A percentile compares a stretch with the other conserved stretches of the same genome.
Evolutionary conservation across 2,797 vertebrate species (phyloP).

Genomic region (Odontamblyopus lacepedii): DNA sequence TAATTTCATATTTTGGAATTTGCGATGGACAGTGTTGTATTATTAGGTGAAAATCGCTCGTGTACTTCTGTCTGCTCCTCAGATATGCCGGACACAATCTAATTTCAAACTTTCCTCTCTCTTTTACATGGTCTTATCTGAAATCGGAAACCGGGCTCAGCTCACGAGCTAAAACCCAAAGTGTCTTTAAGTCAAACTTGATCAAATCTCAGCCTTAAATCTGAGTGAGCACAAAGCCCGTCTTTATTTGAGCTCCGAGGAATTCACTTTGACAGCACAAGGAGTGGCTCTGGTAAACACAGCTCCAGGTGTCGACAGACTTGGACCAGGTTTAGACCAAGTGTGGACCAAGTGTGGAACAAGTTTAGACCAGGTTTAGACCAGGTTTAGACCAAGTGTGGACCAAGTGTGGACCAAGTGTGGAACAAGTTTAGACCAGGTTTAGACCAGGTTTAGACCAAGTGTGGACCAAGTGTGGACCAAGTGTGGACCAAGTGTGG

Average conservation of each 20-base stretch:
- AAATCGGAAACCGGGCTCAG: background rate
- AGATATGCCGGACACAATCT: background rate
- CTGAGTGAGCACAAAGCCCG: slow-evolving; percentile 61
- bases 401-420: too few species aligned
- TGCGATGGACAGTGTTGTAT: background rate
- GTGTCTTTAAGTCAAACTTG: slow-evolving; percentile 15
- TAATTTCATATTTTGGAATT: too few species aligned
- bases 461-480: too few species aligned
- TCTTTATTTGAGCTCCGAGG: slow-evolving; percentile 48
- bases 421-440: too few species aligned
- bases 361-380: background rate
- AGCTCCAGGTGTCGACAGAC: background rate
- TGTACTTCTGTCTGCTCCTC: too few species aligned
- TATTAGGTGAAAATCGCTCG: too few species aligned
- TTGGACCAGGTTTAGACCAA: background rate
- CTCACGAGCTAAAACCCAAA: background rate
- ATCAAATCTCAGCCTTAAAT: slow-evolving; percentile 53
- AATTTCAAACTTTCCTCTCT: background rate
- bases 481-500: too few species aligned
- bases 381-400: too few species aligned
- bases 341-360: background rate
- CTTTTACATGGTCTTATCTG: background rate
- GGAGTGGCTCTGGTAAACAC: slow-evolving; percentile 51
- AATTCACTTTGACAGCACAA: slow-evolving; percentile 44
- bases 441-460: too few species aligned